phyloP scores from a whole-genome alignment of 2,113 vertebrate species.

The Pseudopipra pipra region DNA sequence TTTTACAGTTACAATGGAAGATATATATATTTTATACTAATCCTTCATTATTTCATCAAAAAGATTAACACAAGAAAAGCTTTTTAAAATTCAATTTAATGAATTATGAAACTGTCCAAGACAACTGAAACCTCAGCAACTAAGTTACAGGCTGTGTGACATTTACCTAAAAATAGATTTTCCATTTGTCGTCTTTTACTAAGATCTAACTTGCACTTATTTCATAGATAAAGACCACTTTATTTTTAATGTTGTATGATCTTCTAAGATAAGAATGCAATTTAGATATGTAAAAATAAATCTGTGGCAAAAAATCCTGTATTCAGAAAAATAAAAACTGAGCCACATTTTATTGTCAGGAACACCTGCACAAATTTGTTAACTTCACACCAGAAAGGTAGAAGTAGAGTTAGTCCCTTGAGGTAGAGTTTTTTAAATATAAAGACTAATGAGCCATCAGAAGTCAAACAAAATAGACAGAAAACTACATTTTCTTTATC shows the following conservation, averaged over 20 bases:
- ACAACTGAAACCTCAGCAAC: slow-evolving; percentile 40
- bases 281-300: not conserved
- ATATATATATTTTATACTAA: not conserved
- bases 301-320: not conserved
- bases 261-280: not conserved
- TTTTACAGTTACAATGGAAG: not conserved
- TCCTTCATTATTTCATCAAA: slow-evolving; percentile 5
- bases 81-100: slow-evolving; percentile 18
- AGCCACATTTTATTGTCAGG: not conserved
- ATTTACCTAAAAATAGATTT: slow-evolving; percentile 37
- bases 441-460: not conserved
- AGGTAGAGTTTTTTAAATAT: not conserved
- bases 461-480: not conserved
- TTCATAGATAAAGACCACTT: not conserved
- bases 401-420: not conserved
- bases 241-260: not conserved
- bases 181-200: slow-evolving; percentile 7
- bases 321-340: not conserved
- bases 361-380: not conserved
- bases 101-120: slow-evolving; percentile 32
- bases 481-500: not conserved
- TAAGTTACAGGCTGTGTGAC: not conserved
- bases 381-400: not conserved
- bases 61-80: slow-evolving; percentile 4
- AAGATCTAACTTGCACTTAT: not conserved